Evolutionary conservation across 2,113 vertebrate species (phyloP), one percentile per base, ranked within the genome.

Genomic region (Pedetes capensis): DNA sequence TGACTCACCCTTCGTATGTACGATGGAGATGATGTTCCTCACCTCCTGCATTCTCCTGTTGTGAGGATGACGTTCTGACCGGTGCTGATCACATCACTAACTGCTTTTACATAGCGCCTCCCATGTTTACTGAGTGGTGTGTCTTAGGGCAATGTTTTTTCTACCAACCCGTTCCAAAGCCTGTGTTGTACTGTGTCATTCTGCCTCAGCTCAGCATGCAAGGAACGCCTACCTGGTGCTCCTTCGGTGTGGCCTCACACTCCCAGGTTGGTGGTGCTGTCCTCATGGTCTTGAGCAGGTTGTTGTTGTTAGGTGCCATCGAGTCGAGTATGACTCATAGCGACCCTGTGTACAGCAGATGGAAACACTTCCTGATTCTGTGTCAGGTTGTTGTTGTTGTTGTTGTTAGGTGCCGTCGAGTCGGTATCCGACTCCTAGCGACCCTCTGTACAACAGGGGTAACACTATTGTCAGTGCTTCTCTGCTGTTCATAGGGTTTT

Each of bases 201-300:
- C 82, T 17, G 12, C 84, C 32, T 66, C 44, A 47, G 22, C 14
- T 44, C 22, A 34, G 8, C 2, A 23, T 61, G 18, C 11, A 6
- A 61, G 68, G 16, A 13, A 39, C n/a, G 32, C 87, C 2, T 29
- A 8, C 39, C 44, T 3, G 29, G 7, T 37, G 37, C 39, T 59
- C 4, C 3, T 42, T 34, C 1, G 22, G n/a, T n/a, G n/a, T n/a
- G n/a, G n/a, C n/a, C n/a, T 39, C 51, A 8, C 13, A 16, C n/a
- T 75, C 6, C 1, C 3, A 8, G 59, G 11, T 29, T 4, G 32
- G 20, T 29, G 4, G 16, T 9, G 53, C 22, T 18, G 6, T 37
- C 37, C 23, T 7, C 4, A 0, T 0, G 5, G 49, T 8, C 17
- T 63, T n/a, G 0, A n/a, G n/a, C n/a, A n/a, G n/a, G n/a, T n/a